Evolutionary conservation across 2,113 vertebrate species (phyloP), one percentile per base, ranked within the genome.

Genomic region (Clarias macrocephalus): DNA sequence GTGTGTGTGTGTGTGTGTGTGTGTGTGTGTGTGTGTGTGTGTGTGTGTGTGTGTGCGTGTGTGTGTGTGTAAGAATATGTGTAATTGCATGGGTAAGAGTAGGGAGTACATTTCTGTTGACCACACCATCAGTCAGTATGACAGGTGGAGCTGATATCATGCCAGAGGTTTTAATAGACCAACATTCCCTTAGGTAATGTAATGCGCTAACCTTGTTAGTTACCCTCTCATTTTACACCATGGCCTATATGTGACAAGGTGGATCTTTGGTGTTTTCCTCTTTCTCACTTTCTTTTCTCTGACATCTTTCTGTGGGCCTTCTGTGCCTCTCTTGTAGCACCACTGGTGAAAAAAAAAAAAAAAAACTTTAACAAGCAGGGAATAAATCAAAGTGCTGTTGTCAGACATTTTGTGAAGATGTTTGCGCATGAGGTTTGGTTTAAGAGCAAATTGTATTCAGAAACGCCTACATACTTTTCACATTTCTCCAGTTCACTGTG

Each of bases 81-180:
- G 84, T 88, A 80, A 82, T 65, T 72, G 75, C 59, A 83, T 56
- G 83, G 76, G 80, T 59, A 60, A 80, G 80, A 57, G 80, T 88
- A 62, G 81, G 57, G 72, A 28, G 80, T 81, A 73, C 68, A 83
- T 89, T 89, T 89, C 25, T 89, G 75, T 89, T 84, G 81, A 77
- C 57, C 80, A 86, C 48, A 77, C 56, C 56, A 89, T 86, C 86
- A 77, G 83, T 89, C 86, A 88, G 68, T 85, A 70, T 89, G 86
- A 85, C 85, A 89, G 85, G 56, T 73, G 52, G 23, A 80, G 83
- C 63, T 85, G 83, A 80, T 88, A 42, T 62, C 83, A 65, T 88
- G 83, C 77, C 56, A 73, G 52, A 85, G 86, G 72, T 87, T 89
- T 80, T 82, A 88, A 85, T 57, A 83, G 80, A 83, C 72, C 62